Conservation (phyloP, 1,140 invertebrate species). For the Mizuhopecten yessoensis region DNA sequence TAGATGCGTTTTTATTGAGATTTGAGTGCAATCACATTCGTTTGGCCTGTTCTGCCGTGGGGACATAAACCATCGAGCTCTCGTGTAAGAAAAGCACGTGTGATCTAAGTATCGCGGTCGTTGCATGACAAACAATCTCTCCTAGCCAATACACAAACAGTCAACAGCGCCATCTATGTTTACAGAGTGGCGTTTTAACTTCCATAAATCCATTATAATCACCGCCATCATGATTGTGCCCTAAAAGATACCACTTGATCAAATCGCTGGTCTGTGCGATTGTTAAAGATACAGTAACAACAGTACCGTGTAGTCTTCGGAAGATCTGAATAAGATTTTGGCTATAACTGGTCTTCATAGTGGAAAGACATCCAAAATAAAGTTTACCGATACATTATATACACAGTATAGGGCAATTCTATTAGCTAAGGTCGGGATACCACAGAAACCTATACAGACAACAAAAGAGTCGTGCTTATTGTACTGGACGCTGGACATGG, state of each 20-base stretch:
- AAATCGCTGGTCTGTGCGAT: not conserved
- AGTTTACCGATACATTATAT: not conserved
- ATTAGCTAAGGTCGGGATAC: not conserved
- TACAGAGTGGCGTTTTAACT: slow-evolving; percentile 1
- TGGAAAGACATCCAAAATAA: not conserved
- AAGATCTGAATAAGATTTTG: not conserved
- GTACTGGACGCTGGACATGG: not conserved
- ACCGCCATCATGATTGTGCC: not conserved
- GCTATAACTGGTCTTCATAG: not conserved
- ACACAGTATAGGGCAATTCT: not conserved
- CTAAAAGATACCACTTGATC: not conserved
- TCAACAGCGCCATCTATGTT: slow-evolving; percentile 25
- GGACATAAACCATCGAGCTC: not conserved
- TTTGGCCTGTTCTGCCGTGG: not conserved
- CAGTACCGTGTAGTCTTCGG: not conserved
- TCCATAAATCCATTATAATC: slow-evolving; percentile 11
- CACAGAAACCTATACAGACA: not conserved
- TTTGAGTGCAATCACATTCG: slow-evolving; percentile 6
- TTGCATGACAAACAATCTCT: not conserved
- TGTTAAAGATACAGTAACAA: not conserved
- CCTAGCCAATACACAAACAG: not conserved
- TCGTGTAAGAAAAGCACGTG: not conserved
- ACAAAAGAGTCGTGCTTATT: not conserved
- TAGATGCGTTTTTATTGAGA: not conserved
- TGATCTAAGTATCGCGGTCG: not conserved